Conservation (phyloP, 2,797 vertebrate species). For the Pelobates cultripes region DNA sequence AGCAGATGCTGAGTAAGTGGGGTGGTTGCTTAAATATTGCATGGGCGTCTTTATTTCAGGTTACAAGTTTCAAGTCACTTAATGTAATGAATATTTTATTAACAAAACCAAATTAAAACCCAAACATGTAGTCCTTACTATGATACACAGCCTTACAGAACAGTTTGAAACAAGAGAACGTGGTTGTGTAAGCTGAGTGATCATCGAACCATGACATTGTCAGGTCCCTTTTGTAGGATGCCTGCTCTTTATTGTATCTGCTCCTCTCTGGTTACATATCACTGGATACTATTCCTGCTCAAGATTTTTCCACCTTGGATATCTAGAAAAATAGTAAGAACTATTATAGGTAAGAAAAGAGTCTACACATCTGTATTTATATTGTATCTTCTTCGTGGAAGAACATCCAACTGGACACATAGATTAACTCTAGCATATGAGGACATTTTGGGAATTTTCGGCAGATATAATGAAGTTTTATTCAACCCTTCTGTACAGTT, state of each 20-base stretch:
- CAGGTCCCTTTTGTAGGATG: conserved; percentile 46
- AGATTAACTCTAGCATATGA: background rate
- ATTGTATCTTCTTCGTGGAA: background rate
- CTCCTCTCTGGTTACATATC: conserved; percentile 12
- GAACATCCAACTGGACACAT: background rate
- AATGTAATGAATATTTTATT: conserved; percentile 35
- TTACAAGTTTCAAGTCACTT: background rate
- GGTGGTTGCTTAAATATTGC: background rate
- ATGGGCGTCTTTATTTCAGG: conserved; percentile 14
- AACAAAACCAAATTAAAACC: conserved; percentile 5
- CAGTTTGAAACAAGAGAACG: conserved; percentile 42
- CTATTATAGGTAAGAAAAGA: background rate
- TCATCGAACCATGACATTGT: conserved; percentile 42
- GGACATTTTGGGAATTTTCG: background rate
- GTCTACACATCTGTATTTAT: background rate
- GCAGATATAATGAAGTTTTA: conserved; percentile 9
- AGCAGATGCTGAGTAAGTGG: background rate
- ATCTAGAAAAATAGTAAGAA: background rate
- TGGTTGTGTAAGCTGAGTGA: conserved; percentile 4
- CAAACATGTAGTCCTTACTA: conserved; percentile 5
- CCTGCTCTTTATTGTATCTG: conserved; percentile 30
- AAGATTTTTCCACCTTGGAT: background rate
- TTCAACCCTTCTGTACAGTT: background rate
- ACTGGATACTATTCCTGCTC: conserved; percentile 7
- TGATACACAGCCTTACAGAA: conserved; percentile 15